phyloP scores from a whole-genome alignment of 2,797 vertebrate species.

The Galago senegalensis region DNA sequence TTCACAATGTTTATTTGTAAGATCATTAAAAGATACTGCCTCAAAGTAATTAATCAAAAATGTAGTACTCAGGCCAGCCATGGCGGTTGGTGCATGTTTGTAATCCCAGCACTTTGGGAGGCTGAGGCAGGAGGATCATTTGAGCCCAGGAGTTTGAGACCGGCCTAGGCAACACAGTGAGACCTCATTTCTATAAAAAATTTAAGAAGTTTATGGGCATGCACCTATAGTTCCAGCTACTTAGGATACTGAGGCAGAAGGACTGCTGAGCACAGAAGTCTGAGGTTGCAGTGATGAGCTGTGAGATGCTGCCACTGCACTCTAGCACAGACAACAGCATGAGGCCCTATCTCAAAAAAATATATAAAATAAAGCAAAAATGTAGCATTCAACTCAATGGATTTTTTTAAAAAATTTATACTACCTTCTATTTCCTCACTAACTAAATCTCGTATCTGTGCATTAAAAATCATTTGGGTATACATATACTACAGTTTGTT shows the following conservation, averaged over 20 bases:
- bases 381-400: neutral
- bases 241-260: neutral
- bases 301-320: neutral
- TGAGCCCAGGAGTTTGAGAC: neutral
- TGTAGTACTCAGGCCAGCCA: neutral
- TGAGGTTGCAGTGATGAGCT: neutral
- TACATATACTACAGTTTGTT: too few relatives aligned
- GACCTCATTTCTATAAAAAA: neutral
- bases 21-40: constrained; percentile 21
- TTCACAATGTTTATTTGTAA: constrained; percentile 51
- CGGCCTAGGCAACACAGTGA: neutral
- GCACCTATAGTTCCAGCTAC: neutral
- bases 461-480: neutral
- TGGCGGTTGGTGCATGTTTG: neutral
- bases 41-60: constrained; percentile 32
- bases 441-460: neutral
- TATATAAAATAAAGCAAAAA: neutral
- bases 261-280: neutral
- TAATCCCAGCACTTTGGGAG: neutral
- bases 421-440: constrained; percentile 11
- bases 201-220: neutral
- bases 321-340: too few relatives aligned
- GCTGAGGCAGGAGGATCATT: neutral
- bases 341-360: neutral
- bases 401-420: neutral